phyloP scores from a whole-genome alignment of 2,888 invertebrate species.

The Agriopis aurantiaria region DNA sequence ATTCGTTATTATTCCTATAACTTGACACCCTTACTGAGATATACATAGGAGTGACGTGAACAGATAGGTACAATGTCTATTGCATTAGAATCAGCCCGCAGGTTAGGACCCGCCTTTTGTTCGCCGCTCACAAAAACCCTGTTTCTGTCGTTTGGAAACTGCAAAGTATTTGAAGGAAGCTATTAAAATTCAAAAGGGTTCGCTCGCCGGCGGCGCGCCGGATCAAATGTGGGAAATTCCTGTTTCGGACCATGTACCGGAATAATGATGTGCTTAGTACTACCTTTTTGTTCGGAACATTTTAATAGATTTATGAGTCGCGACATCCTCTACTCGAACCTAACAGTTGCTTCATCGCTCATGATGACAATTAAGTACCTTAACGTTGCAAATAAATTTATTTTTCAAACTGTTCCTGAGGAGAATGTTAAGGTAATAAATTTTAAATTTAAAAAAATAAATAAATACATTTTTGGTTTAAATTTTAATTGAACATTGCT shows the following conservation, averaged over 20 bases:
- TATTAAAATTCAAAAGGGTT: slow-evolving; percentile 29
- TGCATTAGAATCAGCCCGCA: background rate
- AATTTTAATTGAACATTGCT: too few species aligned
- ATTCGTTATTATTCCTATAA: too few species aligned
- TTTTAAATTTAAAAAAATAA: too few species aligned
- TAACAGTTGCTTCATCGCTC: too few species aligned
- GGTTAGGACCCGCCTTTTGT: slow-evolving; percentile 12
- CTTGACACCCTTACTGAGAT: background rate
- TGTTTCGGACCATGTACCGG: slow-evolving; percentile 5
- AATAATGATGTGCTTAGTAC: slow-evolving; percentile 14
- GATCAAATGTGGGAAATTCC: slow-evolving; percentile 16
- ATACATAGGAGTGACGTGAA: background rate
- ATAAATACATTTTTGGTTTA: too few species aligned
- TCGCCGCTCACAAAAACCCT: slow-evolving; percentile 2
- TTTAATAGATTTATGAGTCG: too few species aligned
- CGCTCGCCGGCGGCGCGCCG: background rate
- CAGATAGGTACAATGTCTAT: background rate
- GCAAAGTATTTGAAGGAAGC: slow-evolving; percentile 23
- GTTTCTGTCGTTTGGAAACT: slow-evolving; percentile 17
- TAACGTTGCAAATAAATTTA: too few species aligned
- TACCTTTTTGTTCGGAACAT: too few species aligned
- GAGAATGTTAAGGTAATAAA: too few species aligned
- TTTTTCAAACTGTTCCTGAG: too few species aligned
- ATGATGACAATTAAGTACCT: too few species aligned
- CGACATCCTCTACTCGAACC: too few species aligned